A percentile compares a stretch with the other conserved stretches of the same genome.
Evolutionary conservation across 1,140 invertebrate species (phyloP).

Genomic region (Agrypnia vestita): DNA sequence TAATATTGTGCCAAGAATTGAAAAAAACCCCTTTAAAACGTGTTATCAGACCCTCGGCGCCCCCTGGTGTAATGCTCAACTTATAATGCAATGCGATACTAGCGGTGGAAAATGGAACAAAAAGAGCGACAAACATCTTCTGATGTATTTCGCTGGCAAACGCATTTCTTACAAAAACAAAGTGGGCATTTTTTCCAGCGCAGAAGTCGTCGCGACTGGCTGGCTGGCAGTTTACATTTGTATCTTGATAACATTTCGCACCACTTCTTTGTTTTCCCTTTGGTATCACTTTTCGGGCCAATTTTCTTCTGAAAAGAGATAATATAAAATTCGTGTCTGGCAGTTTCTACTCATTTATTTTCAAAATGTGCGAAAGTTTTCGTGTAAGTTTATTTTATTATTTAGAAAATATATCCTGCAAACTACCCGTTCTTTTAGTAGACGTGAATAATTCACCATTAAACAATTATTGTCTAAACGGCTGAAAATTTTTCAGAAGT

Average conservation of each 20-base stretch:
- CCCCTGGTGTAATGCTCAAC: neutral
- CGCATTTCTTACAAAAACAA: slow-evolving; percentile 40
- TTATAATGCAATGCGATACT: slow-evolving; percentile 19
- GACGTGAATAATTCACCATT: no score
- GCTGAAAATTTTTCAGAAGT: no score
- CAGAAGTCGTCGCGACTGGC: slow-evolving; percentile 28
- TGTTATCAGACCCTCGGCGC: neutral
- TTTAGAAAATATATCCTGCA: no score
- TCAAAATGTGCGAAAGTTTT: no score
- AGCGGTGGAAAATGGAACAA: neutral
- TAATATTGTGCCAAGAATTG: no score
- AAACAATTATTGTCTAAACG: no score
- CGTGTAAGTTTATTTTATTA: no score
- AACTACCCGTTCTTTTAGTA: no score
- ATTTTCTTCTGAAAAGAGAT: slow-evolving; percentile 22
- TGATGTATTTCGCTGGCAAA: slow-evolving; percentile 32
- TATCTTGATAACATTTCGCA: slow-evolving; percentile 32
- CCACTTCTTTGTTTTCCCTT: slow-evolving; percentile 38
- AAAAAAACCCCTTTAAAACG: no score
- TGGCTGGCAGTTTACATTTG: slow-evolving; percentile 39
- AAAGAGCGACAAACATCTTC: slow-evolving; percentile 21
- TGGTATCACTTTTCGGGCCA: slow-evolving; percentile 18
- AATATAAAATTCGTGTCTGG: no score
- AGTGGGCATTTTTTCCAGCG: neutral
- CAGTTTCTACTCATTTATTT: no score